Base-by-base conservation (phyloP, 1,140 invertebrate species). In the Apis laboriosa region DNA sequence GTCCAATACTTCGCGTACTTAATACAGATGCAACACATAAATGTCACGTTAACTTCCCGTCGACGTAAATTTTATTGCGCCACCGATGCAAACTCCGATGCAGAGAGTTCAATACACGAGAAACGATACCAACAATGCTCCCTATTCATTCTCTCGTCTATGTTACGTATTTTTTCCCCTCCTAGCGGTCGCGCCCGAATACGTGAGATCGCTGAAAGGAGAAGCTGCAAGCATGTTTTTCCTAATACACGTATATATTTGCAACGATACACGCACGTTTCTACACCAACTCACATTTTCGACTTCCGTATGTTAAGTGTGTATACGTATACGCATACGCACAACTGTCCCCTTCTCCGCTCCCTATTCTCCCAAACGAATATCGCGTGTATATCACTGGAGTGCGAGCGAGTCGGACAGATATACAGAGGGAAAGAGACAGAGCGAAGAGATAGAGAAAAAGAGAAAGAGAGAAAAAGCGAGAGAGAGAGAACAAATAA, bases 91-190 rank as follows among this genome's bases (percentile, higher is more conserved):
- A 77, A 58, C 74, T 70, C 49, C 55, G 51, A 49, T 34, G 66
- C 56, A 21, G 15, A 49, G 43, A 56, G 21, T 55, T 86, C 81
- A 77, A 84, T 80, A 74, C 53, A 66, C 77, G 71, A 56, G 72
- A 51, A 78, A 77, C 61, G 64, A 43, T 56, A 75, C 49, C 73
- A 77, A 86, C 83, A 88, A 87, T 82, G 85, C 64, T 51, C 28
- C 19, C 75, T 87, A 88, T 87, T 88, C 78, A 87, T 88, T 64
- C 73, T 66, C 55, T 70, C 61, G 56, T 61, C 55, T 75, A 75
- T 75, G 28, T 63, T 24, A 70, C 51, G 53, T 61, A 61, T 75
- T 68, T 49, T 70, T 70, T 77, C 67, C 67, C 51, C 53, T 4
- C 55, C 43, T 28, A 49, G 53, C 63, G 70, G 43, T 79, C 82